Base-by-base conservation (phyloP, 64 coral and sea anemone genomes). In the Pocillopora damicornis region DNA sequence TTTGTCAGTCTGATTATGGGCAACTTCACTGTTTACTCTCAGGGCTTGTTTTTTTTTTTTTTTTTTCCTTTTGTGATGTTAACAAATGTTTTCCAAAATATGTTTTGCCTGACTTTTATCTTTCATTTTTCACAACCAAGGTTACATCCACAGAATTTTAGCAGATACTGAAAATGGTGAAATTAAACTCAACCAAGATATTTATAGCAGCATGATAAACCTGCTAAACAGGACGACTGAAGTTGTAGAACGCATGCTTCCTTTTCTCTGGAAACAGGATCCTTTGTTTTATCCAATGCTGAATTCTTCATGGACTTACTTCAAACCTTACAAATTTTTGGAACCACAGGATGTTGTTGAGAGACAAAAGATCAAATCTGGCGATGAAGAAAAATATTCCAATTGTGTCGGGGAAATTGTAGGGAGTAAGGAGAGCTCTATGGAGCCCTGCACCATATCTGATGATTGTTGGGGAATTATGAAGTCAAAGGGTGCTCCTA, bases 231-330 rank as follows among this genome's bases (percentile, higher is more conserved):
- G 30, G 38, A 61, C 42, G 15, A 37, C 60, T 66, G 16, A 37
- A 36, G 35, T 82, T 65, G 26, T 82, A 14, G 37, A 65, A 36
- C 64, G 63, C 60, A 65, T 82, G 18, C 2, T 65, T 64, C 61
- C 61, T 16, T 60, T 62, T 9, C 30, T 82, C 15, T 25, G 17
- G 20, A 35, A 62, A 65, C 63, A 82, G 15, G 79, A 82, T 65
- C 79, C 79, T 18, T 36, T 82, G n/a, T 82, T 82, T 64, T 82
- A 82, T 64, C 60, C 79, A 37, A 25, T 26, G 4, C 61, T 82
- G 34, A 64, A 82, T 36, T 82, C 79, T 64, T 60, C 23, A 38
- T 82, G 79, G 79, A 82, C 35, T 22, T 82, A 82, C 17, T 82
- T 37, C 60, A 82, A 82, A 82, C 59, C 61, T 8, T 82, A 82